Evolutionary conservation across 1,140 invertebrate species (phyloP), one percentile per base, ranked within the genome.

Genomic region (Drosophila tristis): DNA sequence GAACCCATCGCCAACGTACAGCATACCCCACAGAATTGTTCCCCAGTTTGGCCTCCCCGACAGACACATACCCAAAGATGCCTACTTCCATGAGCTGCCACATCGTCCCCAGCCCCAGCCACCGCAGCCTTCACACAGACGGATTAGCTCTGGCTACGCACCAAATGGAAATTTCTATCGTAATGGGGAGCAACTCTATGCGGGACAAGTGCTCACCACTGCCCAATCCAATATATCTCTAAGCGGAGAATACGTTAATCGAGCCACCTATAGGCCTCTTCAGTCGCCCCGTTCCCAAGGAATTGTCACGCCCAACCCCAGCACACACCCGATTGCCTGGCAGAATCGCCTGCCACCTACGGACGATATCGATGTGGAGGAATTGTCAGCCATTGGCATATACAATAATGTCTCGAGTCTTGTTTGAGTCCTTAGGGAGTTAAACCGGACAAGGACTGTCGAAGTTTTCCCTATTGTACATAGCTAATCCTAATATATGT

Each of bases 21-120:
- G 72, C 26, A 39, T 65, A 16, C 60, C 63, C 5, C 78, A 81
- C 11, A 11, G 66, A 8, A 70, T 23, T 15, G 16, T 23, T 0
- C 49, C 70, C 9, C 56, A 76, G 11, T 76, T 76, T 8, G 64
- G 60, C 8, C 48, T 64, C 45, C 49, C 67, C 26, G 77, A 73
- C 15, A 66, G 84, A 44, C 59, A 78, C 13, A 93, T 94, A 55
- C 94, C 94, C 13, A 94, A 94, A 92, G 94, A 94, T 84, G 94
- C 94, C 4, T 94, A 94, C 75, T 94, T 94, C 67, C 94, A 94
- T 61, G 93, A 94, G 35, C 92, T 94, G 56, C 93, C 94, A 0
- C 93, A 94, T 78, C 79, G 82, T 2, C 35, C 64, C 13, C 64
- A 56, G 35, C 57, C 49, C 8, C 51, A 45, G 13, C 45, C 66